Percentiles rank a stretch among this genome's conserved stretches.
These are phyloP conservation scores for Sipha flava DNA, from an alignment of 1,140 invertebrate genomes.

Conservation along the genomic window DNA sequence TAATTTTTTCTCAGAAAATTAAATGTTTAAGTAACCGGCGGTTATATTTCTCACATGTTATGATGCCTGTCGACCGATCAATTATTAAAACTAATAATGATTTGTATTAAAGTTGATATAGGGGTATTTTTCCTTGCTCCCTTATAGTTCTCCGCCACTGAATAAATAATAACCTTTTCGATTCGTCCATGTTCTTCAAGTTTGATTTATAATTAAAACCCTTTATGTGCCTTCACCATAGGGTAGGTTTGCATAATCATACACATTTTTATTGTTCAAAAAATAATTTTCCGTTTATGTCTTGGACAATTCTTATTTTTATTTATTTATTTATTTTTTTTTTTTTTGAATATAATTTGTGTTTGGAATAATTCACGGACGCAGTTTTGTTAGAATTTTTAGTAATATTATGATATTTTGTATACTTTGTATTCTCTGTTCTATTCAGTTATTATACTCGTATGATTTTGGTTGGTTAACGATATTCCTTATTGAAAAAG, in stretches of 20 bases:
- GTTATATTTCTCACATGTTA: background rate
- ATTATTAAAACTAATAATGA: constrained; percentile 26
- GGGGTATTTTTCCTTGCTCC: background rate
- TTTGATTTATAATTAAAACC: constrained; percentile 9
- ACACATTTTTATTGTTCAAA: no score
- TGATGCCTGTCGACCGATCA: background rate
- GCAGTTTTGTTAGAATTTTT: background rate
- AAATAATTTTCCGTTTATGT: no score
- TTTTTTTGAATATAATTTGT: no score
- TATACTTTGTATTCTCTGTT: background rate
- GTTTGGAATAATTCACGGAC: no score
- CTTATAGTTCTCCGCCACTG: background rate
- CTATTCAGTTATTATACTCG: background rate
- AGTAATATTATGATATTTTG: background rate
- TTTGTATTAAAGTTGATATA: background rate
- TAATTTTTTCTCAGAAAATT: constrained; percentile 8
- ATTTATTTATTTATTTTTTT: no score
- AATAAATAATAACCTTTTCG: constrained; percentile 1
- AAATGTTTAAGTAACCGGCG: background rate
- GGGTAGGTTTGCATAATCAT: no score
- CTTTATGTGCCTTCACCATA: no score
- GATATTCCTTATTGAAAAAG: background rate
- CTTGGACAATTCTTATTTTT: no score
- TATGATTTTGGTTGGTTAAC: background rate
- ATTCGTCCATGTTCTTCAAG: background rate